A percentile compares a stretch with the other conserved stretches of the same genome.
Evolutionary conservation across 1,140 invertebrate genomes (phyloP).

Genomic region (Phortica variegata): DNA sequence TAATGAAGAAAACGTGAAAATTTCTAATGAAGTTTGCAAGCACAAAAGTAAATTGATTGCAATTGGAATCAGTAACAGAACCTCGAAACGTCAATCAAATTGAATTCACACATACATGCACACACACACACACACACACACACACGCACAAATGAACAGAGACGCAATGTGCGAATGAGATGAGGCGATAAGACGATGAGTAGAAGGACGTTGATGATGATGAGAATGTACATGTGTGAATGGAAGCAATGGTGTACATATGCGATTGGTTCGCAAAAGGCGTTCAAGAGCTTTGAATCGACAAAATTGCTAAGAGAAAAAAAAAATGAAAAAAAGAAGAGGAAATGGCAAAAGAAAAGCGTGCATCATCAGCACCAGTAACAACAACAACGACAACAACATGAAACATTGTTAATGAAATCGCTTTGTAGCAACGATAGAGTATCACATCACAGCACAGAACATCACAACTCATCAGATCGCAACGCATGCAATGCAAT

Average conservation of each 20-base stretch:
- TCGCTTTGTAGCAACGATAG: conserved; percentile 27
- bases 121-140: neutral
- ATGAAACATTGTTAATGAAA: conserved; percentile 54
- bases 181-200: neutral
- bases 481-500: conserved; percentile 30
- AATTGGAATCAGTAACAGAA: conserved; percentile 54
- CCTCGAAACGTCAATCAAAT: conserved; percentile 54
- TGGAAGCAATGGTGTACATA: neutral
- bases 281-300: conserved; percentile 22
- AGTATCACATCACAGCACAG: conserved; percentile 8
- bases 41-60: conserved; percentile 55
- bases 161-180: neutral
- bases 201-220: conserved; percentile 3
- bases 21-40: conserved; percentile 53
- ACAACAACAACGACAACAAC: conserved; percentile 1
- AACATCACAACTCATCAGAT: conserved; percentile 50
- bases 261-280: neutral
- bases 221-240: conserved; percentile 8
- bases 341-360: neutral
- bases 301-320: neutral
- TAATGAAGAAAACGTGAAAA: conserved; percentile 27
- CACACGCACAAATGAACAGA: conserved; percentile 16
- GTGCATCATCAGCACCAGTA: conserved; percentile 31
- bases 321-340: neutral
- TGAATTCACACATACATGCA: conserved; percentile 44